phyloP scores from a whole-genome alignment of 2,113 vertebrate species.

The Phyllostomus discolor region DNA sequence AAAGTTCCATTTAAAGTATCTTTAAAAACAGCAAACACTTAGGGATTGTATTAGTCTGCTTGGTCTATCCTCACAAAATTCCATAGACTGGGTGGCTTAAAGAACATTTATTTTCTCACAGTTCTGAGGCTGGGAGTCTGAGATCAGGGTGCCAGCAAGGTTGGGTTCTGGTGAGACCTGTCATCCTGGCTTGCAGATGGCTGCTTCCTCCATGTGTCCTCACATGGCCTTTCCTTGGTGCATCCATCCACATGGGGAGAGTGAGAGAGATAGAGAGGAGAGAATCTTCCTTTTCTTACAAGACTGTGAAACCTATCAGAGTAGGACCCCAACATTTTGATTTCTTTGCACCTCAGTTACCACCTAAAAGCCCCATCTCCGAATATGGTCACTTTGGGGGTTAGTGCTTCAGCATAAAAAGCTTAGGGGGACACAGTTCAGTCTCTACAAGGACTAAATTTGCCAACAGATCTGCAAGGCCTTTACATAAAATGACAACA shows the following conservation, averaged over 20 bases:
- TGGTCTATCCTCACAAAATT: not conserved
- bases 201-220: not conserved
- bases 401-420: not conserved
- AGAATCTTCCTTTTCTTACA: not conserved
- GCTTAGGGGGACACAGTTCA: not conserved
- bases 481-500: not conserved
- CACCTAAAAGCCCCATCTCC: not conserved
- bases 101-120: not conserved
- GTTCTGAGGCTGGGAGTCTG: not conserved
- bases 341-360: not conserved
- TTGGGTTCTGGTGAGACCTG: not conserved
- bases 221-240: not conserved
- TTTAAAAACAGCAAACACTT: not conserved
- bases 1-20: not conserved
- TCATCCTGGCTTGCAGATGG: not conserved
- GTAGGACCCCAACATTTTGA: not conserved
- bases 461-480: not conserved
- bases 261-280: not conserved
- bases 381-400: not conserved
- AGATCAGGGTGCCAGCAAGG: not conserved
- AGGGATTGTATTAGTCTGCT: not conserved
- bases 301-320: not conserved
- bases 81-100: not conserved
- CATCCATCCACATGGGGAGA: rapidly evolving
- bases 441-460: not conserved